Evolutionary conservation across 2,888 invertebrate genomes (phyloP), one percentile per base, ranked within the genome.

Genomic region (Emmelina monodactyla): DNA sequence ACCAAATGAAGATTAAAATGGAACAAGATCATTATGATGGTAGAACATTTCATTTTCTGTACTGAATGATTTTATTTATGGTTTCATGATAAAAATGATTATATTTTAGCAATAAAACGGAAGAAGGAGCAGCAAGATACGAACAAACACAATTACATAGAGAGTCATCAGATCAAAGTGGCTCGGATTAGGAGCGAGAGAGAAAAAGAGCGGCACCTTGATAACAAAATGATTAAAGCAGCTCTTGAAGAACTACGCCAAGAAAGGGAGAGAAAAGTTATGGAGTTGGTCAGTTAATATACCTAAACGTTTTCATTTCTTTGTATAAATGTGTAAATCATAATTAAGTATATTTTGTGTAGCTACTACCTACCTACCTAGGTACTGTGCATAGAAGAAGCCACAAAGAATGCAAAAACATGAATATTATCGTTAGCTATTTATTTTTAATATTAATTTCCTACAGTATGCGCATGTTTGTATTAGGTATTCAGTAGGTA

Each of bases 21-120:
- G 75, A 73, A 38, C 52, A 62, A 37, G 78, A 78, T 42, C 63
- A 76, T 51, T 63, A 53, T 44, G 62, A 70, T 34, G 70, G 78
- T 76, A 33, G 34, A 33, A 10, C 35, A 25, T 25, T 29, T 5
- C 14, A 29, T 10, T 29, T 16, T 31, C 5, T 31, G 10, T n/a
- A 32, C 22, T 19, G 2, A 5, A 31, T 14, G n/a, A 31, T 3
- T 15, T 14, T 4, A 2, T 14, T n/a, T 31, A 3, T 16, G 14
- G 15, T n/a, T 2, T 7, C 9, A n/a, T 7, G n/a, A 4, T 7
- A 25, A 25, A 9, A 10, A 3, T 10, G 30, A 29, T 7, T 16
- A 31, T 14, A 12, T 58, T 58, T 22, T 46, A 79, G 79, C 58
- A 36, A 58, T 73, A 16, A 69, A 57, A 49, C 63, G 53, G 35